Percentiles rank a stretch among this genome's conserved stretches.
These are phyloP conservation scores for Drosophila aff. DNA, from an alignment of 1,140 invertebrate genomes.

Conservation along the genomic window DNA sequence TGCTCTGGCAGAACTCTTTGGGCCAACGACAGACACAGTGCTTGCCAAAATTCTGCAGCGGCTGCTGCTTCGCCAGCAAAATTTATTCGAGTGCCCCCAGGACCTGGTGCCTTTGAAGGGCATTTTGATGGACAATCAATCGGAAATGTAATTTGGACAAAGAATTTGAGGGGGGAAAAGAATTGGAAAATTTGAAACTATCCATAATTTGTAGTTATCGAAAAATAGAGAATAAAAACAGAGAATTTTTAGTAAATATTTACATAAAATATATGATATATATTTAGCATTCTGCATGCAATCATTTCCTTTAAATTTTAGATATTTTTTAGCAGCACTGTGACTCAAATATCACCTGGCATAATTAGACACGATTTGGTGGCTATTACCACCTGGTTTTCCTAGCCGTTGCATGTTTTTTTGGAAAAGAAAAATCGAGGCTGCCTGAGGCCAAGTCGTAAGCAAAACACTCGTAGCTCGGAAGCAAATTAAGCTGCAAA, in stretches of 20 bases:
- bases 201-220: too few relatives aligned
- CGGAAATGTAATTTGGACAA: constrained; percentile 31
- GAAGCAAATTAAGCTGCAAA: constrained; percentile 77
- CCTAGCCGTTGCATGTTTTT: constrained; percentile 34
- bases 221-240: too few relatives aligned
- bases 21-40: constrained; percentile 48
- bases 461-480: constrained; percentile 69
- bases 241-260: too few relatives aligned
- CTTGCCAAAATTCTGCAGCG: constrained; percentile 34
- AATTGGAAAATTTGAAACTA: too few relatives aligned
- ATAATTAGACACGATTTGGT: constrained; percentile 80
- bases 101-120: constrained; percentile 16
- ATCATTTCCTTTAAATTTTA: background rate
- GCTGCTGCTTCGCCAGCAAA: constrained; percentile 2
- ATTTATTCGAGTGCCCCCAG: constrained; percentile 12
- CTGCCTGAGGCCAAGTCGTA: constrained; percentile 10
- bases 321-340: constrained; percentile 10
- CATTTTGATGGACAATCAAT: constrained; percentile 47
- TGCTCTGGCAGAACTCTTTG: constrained; percentile 10
- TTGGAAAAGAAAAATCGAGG: constrained; percentile 6
- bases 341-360: constrained; percentile 26
- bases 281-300: background rate
- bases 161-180: background rate
- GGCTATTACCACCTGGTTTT: constrained; percentile 77
- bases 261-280: too few relatives aligned